Conservation (phyloP, 2,113 vertebrate genomes). For the Chrysemys picta region DNA sequence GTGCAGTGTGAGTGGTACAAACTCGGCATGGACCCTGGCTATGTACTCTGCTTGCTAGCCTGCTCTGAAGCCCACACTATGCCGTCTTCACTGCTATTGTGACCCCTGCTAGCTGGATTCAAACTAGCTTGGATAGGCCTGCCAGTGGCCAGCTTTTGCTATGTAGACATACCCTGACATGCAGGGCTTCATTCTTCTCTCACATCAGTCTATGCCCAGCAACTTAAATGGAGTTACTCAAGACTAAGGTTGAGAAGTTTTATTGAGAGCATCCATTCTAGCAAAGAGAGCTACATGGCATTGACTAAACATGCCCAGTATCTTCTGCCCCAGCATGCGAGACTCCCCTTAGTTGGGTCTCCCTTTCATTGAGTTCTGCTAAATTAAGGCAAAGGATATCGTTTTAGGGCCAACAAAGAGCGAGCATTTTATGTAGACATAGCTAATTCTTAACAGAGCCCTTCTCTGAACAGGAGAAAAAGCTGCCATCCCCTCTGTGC, state of each 20-base stretch:
- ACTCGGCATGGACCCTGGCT: not conserved
- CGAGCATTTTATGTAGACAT: not conserved
- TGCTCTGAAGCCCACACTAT: not conserved
- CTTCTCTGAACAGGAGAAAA: not conserved
- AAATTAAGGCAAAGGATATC: not conserved
- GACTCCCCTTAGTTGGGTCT: not conserved
- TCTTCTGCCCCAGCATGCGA: not conserved
- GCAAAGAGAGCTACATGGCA: not conserved
- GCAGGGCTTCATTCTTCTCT: not conserved
- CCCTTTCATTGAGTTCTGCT: not conserved
- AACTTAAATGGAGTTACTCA: not conserved
- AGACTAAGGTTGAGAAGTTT: not conserved
- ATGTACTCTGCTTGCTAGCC: not conserved
- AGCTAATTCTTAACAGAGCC: not conserved
- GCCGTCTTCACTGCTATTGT: not conserved
- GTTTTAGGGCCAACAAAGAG: not conserved
- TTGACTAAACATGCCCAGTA: accelerated
- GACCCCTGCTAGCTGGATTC: not conserved
- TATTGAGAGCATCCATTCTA: not conserved
- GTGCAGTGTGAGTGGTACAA: not conserved
- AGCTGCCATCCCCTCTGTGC: not conserved
- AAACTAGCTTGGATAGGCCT: not conserved
- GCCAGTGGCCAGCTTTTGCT: not conserved
- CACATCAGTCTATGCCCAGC: not conserved
- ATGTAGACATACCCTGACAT: not conserved